Conservation (phyloP, 92 coral and sea anemone genomes). For the Siderastrea radians region DNA sequence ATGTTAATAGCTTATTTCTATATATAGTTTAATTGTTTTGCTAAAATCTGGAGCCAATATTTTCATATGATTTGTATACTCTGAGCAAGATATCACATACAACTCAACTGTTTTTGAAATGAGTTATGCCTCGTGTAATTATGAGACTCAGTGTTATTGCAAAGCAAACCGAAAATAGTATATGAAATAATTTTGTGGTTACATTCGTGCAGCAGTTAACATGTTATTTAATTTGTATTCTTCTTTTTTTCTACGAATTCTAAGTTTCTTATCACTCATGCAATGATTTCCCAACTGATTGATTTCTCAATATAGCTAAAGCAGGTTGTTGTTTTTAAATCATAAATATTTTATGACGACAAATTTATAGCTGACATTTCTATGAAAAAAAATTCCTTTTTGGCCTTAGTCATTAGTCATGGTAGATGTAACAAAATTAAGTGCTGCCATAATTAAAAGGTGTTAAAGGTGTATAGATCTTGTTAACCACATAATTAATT, state of each 20-base stretch:
- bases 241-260: neutral
- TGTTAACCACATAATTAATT: neutral
- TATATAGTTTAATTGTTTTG: neutral
- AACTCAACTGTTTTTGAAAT: too few relatives aligned
- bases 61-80: neutral
- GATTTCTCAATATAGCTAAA: neutral
- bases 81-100: too few relatives aligned
- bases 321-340: neutral
- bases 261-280: neutral
- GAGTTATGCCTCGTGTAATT: too few relatives aligned
- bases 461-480: neutral
- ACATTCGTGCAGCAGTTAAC: too few relatives aligned
- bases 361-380: neutral
- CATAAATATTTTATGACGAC: conserved; percentile 22
- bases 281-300: neutral
- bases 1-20: neutral
- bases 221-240: too few relatives aligned
- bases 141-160: too few relatives aligned
- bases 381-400: neutral
- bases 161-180: too few relatives aligned
- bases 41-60: neutral
- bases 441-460: neutral
- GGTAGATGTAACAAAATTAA: neutral
- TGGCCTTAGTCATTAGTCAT: neutral
- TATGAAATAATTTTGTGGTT: neutral